Evolutionary conservation across 2,113 vertebrate species (phyloP), one percentile per base, ranked within the genome.

Genomic region (Xenopus borealis): DNA sequence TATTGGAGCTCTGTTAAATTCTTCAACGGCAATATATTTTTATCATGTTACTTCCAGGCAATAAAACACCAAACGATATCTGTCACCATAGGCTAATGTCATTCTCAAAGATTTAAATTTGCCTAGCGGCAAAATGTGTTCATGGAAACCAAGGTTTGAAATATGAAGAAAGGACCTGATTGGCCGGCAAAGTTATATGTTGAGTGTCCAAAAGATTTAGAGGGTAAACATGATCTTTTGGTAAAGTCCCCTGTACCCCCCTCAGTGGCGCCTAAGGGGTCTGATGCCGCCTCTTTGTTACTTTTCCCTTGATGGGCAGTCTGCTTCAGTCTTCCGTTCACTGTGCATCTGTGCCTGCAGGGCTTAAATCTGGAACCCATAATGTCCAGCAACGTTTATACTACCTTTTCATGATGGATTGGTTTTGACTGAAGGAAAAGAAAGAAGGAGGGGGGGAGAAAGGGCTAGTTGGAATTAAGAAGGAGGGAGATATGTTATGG

Each of bases 301-400:
- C 73, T 75, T 62, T 20, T 70, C 40, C 30, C 40, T 70, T 77
- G 74, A 77, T 77, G 74, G 74, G 74, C 74, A 70, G 66, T 70
- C 74, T 77, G 61, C 30, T 70, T 64, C 74, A 64, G 74, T 67
- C 74, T 77, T 70, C 74, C 73, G 73, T 75, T 75, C 66, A 81
- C 84, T 86, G 87, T 18, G 83, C 84, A 78, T 78, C 80, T 80
- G 82, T 82, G 80, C 82, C 78, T 71, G 80, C 67, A 81, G 76
- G 71, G 78, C 82, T 85, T 86, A 89, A 95, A 95, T 95, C 93
- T 95, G 94, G 94, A 94, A 94, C 88, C 92, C 87, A 94, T 95
- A 94, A 94, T 90, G 86, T 87, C 88, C 89, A 85, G 86, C 86
- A 90, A 88, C 89, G 81, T 92, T 89, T 92, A 89, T 85, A 79